phyloP scores from a whole-genome alignment of 2,888 invertebrate species.

The Volucella inflata region DNA sequence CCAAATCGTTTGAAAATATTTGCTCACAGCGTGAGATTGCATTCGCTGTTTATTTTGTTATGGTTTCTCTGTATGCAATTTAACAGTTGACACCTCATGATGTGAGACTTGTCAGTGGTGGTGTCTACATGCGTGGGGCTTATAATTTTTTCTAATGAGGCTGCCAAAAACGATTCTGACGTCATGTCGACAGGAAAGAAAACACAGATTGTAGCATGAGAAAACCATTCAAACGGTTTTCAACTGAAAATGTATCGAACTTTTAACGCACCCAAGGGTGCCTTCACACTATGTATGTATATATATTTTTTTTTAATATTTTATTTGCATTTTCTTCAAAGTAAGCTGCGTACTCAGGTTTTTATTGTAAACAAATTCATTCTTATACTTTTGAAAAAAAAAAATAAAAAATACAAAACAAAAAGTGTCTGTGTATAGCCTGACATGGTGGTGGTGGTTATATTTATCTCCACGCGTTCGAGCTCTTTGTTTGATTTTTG shows the following conservation, averaged over 20 bases:
- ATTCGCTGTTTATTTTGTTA: constrained; percentile 19
- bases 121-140: constrained; percentile 3
- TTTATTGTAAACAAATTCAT: constrained; percentile 35
- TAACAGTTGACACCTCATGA: constrained; percentile 35
- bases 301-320: constrained; percentile 1
- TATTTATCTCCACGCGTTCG: constrained; percentile 44
- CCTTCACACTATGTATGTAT: constrained; percentile 3
- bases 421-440: constrained; percentile 6
- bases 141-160: neutral
- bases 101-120: constrained; percentile 33
- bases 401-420: constrained; percentile 6
- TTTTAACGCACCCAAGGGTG: constrained; percentile 14
- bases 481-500: constrained; percentile 22
- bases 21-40: constrained; percentile 20
- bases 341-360: neutral
- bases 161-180: constrained; percentile 43
- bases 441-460: neutral
- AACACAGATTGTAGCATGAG: neutral
- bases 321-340: neutral
- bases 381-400: neutral
- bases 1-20: constrained; percentile 26
- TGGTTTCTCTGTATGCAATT: constrained; percentile 12
- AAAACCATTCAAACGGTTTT: neutral
- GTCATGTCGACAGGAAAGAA: constrained; percentile 21
- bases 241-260: constrained; percentile 26